A percentile compares a stretch with the other conserved stretches of the same genome.
phyloP scores from a whole-genome alignment of 2,888 invertebrate species.

The Malthinus flaveolus region DNA sequence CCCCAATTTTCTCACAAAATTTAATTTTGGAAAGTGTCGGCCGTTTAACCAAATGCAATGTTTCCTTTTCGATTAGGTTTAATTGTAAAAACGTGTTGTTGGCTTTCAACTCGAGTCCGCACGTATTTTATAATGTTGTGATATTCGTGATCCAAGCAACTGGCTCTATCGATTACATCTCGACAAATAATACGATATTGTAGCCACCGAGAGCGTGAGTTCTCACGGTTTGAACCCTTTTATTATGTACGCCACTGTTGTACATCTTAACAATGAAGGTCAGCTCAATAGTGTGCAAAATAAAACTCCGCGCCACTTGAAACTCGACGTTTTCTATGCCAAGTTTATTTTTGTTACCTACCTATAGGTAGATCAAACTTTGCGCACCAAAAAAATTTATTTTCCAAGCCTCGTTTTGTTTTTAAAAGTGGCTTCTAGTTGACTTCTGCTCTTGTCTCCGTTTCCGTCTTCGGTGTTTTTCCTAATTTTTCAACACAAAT shows the following conservation, averaged over 20 bases:
- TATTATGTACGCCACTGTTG: conserved; percentile 16
- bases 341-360: conserved; percentile 4
- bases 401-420: too few species aligned
- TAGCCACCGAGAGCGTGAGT: conserved; percentile 27
- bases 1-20: too few species aligned
- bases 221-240: conserved; percentile 21
- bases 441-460: too few species aligned
- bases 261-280: conserved; percentile 5
- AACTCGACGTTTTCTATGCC: conserved; percentile 2
- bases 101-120: conserved; percentile 1
- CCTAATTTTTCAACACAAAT: too few species aligned
- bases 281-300: conserved; percentile 1
- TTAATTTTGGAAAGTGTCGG: too few species aligned
- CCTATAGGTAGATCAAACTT: too few species aligned
- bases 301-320: neutral
- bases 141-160: conserved; percentile 22
- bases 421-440: too few species aligned
- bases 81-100: conserved; percentile 13
- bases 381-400: too few species aligned
- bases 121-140: conserved; percentile 17
- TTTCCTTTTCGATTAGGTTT: conserved; percentile 1
- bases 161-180: conserved; percentile 19
- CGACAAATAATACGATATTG: conserved; percentile 24
- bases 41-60: neutral
- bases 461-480: too few species aligned